These are phyloP conservation scores for Trichonephila clavata DNA, from an alignment of 1,140 invertebrate species.

Conservation along the genomic window DNA sequence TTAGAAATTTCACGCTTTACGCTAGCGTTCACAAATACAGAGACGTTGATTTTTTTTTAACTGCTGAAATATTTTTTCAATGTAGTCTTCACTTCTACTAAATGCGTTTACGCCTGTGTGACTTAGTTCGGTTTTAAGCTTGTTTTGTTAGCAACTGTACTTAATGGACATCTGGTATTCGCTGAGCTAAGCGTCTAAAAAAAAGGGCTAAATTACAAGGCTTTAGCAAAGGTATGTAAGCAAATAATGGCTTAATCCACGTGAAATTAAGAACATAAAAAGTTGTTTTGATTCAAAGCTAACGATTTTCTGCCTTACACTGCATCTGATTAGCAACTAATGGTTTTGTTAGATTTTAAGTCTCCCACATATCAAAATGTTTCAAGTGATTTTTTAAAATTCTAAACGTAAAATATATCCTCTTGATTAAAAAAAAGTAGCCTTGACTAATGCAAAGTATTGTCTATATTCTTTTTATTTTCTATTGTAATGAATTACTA, in stretches of 20 bases:
- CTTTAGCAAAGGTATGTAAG: slow-evolving; percentile 46
- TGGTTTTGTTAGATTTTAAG: slow-evolving; percentile 22
- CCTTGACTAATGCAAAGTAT: no score
- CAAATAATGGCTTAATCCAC: slow-evolving; percentile 68
- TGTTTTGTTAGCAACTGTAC: slow-evolving; percentile 70
- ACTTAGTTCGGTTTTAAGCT: slow-evolving; percentile 65
- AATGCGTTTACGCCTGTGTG: slow-evolving; percentile 63
- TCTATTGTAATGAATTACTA: no score
- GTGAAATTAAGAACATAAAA: slow-evolving; percentile 53
- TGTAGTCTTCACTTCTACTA: slow-evolving; percentile 59
- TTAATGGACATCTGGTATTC: slow-evolving; percentile 73
- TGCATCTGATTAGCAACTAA: slow-evolving; percentile 33
- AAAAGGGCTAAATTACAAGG: slow-evolving; percentile 32
- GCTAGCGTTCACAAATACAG: slow-evolving; percentile 68
- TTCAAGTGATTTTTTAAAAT: no score
- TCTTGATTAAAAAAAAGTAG: no score
- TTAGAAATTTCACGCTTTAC: slow-evolving; percentile 76
- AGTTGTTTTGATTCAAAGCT: slow-evolving; percentile 50
- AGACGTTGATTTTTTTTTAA: slow-evolving; percentile 46
- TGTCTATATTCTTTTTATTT: no score
- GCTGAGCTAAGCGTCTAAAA: slow-evolving; percentile 24
- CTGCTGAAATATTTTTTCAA: slow-evolving; percentile 71
- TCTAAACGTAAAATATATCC: no score
- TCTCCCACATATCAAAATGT: neutral
- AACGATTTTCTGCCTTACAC: slow-evolving; percentile 37